phyloP scores from a whole-genome alignment of 2,113 vertebrate species.

The Apeltes quadracus region DNA sequence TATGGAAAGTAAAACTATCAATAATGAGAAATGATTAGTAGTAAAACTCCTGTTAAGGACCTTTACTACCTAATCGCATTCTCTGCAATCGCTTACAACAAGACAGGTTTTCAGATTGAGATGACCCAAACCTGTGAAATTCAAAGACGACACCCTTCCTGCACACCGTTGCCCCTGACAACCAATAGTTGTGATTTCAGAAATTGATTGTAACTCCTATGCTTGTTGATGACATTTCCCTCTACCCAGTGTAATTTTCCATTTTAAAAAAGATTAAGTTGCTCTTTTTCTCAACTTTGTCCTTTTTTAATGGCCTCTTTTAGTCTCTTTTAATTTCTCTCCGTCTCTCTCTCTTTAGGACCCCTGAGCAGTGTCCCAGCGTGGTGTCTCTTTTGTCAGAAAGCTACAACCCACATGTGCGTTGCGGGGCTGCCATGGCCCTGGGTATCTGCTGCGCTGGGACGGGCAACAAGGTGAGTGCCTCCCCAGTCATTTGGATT shows the following conservation, averaged over 20 bases:
- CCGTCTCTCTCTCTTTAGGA: slow-evolving; percentile 81
- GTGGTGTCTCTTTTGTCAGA: slow-evolving; percentile 97
- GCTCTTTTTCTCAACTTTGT: background rate
- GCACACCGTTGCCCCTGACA: background rate
- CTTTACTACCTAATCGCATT: too few species aligned
- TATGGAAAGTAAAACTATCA: background rate
- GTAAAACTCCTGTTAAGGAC: too few species aligned
- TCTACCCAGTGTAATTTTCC: background rate
- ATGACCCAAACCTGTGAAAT: background rate
- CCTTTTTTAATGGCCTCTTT: background rate
- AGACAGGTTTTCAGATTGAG: background rate
- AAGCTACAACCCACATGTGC: slow-evolving; percentile 98
- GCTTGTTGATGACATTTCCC: background rate
- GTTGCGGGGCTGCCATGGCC: slow-evolving; percentile 97
- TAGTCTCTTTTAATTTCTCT: slow-evolving; percentile 1
- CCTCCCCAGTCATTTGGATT: background rate
- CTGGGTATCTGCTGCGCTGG: slow-evolving; percentile 98
- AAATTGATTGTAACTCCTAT: background rate
- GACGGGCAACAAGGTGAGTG: slow-evolving; percentile 93
- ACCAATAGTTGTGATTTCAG: background rate
- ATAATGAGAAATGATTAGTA: too few species aligned
- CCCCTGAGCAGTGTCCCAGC: slow-evolving; percentile 97
- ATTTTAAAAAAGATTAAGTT: background rate
- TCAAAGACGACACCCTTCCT: background rate
- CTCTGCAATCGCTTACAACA: background rate